These are phyloP conservation scores for Ennomos quercinarius DNA, from an alignment of 2,888 invertebrate genomes.

Conservation along the genomic window DNA sequence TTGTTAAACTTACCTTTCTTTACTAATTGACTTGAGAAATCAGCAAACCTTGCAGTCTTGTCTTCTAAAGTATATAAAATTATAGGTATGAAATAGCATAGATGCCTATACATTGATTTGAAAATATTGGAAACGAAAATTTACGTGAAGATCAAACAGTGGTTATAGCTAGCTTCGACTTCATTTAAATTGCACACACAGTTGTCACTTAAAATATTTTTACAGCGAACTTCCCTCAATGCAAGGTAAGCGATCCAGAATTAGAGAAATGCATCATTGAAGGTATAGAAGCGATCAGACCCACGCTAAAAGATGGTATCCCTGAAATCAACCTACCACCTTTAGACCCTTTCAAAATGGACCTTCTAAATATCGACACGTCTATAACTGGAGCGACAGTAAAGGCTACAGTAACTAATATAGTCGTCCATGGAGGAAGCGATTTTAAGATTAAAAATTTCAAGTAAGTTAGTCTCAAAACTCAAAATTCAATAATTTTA, in stretches of 20 bases:
- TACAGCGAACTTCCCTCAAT: slow-evolving; percentile 38
- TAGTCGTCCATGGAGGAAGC: slow-evolving; percentile 8
- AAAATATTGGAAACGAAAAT: too few relatives aligned
- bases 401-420: background rate
- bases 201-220: background rate
- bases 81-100: too few relatives aligned
- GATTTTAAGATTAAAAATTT: slow-evolving; percentile 14
- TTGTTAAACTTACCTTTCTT: too few relatives aligned
- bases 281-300: slow-evolving; percentile 25
- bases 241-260: slow-evolving; percentile 46
- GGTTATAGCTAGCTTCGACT: too few relatives aligned
- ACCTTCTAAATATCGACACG: background rate
- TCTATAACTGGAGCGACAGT: background rate
- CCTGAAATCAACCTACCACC: slow-evolving; percentile 47
- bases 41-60: too few relatives aligned
- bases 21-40: too few relatives aligned
- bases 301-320: slow-evolving; percentile 42
- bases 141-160: too few relatives aligned
- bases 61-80: too few relatives aligned
- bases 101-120: too few relatives aligned
- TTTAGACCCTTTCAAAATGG: slow-evolving; percentile 16
- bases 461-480: slow-evolving; percentile 9
- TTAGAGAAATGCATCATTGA: slow-evolving; percentile 42
- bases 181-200: too few relatives aligned
- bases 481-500: too few relatives aligned